phyloP scores from a whole-genome alignment of 2,113 vertebrate genomes.

The Sorex araneus region DNA sequence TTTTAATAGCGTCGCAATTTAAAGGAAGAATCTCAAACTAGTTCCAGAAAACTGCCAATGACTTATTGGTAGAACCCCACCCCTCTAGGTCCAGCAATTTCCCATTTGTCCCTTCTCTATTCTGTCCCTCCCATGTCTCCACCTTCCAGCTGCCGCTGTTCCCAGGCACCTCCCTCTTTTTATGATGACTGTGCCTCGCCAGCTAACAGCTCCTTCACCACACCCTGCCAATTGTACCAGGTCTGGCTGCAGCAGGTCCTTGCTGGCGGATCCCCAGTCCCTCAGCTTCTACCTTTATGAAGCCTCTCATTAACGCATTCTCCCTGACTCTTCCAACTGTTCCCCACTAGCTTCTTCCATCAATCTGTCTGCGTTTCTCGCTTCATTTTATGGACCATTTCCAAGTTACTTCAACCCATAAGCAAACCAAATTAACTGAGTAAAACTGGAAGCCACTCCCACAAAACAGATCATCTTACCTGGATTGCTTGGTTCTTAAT shows the following conservation, averaged over 20 bases:
- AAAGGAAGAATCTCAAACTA: conserved; percentile 55
- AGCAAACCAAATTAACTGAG: conserved; percentile 27
- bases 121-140: conserved; percentile 41
- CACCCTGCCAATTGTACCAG: conserved; percentile 40
- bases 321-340: background rate
- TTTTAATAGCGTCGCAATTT: background rate
- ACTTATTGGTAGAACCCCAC: conserved; percentile 67
- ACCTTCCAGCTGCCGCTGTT: conserved; percentile 62
- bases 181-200: background rate
- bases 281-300: background rate
- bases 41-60: conserved; percentile 15
- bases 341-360: background rate
- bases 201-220: conserved; percentile 38
- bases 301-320: background rate
- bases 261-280: background rate
- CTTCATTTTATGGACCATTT: background rate
- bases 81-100: conserved; percentile 48
- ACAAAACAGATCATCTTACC: background rate
- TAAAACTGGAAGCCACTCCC: background rate
- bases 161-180: conserved; percentile 73
- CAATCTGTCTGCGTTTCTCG: background rate
- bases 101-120: conserved; percentile 68
- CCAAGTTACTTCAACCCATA: conserved; percentile 15
- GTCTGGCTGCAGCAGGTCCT: background rate
- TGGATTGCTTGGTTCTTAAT: background rate